A percentile compares a stretch with the other conserved stretches of the same genome.
Conservation (phyloP, 2,113 vertebrate genomes). For the Dicerorhinus sumatrensis region DNA sequence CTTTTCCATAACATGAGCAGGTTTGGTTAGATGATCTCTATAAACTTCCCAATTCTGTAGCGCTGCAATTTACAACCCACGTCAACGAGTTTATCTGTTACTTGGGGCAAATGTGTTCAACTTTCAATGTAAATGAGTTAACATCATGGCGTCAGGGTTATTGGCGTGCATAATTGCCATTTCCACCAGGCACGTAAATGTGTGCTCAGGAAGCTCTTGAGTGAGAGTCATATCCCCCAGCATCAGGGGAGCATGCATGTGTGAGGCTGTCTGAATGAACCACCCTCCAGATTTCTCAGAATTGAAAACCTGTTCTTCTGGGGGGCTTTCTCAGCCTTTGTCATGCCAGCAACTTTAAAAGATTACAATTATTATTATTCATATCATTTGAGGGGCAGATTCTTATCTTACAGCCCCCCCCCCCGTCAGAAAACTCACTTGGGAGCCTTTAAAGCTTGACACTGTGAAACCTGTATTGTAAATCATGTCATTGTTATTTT, state of each 20-base stretch:
- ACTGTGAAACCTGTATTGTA: not conserved
- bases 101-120: slow-evolving; percentile 45
- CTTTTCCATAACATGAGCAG: not conserved
- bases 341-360: not conserved
- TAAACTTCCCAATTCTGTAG: not conserved
- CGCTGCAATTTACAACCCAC: not conserved
- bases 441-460: not conserved
- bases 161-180: not conserved
- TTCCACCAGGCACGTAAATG: not conserved
- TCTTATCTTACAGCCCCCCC: not conserved
- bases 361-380: slow-evolving; percentile 52
- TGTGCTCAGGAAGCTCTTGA: not conserved
- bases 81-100: slow-evolving; percentile 46
- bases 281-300: not conserved
- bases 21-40: not conserved
- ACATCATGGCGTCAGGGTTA: not conserved
- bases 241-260: rapidly evolving
- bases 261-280: not conserved
- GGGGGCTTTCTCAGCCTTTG: not conserved
- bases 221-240: not conserved
- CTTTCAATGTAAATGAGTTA: slow-evolving; percentile 35
- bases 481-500: not conserved
- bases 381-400: slow-evolving; percentile 30
- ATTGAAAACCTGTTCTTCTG: slow-evolving; percentile 51
- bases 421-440: not conserved